Evolutionary conservation across 2,888 invertebrate species (phyloP).

Genomic region (Lepidochitona cinerea): DNA sequence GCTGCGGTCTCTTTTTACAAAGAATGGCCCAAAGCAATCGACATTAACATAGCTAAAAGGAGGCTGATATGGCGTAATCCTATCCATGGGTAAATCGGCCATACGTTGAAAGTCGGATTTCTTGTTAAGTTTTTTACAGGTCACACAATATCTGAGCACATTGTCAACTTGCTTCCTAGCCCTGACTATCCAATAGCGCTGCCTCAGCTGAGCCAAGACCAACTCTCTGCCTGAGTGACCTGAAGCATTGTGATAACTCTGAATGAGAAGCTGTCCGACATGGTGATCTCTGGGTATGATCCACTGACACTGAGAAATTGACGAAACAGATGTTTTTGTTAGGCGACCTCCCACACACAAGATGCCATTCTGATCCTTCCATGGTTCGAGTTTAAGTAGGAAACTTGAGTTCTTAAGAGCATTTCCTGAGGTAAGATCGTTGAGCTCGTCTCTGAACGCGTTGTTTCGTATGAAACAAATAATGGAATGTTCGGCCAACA

Average conservation of each 20-base stretch:
- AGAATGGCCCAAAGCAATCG: slow-evolving; percentile 19
- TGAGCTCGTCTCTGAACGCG: no score
- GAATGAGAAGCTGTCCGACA: neutral
- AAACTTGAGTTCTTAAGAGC: no score
- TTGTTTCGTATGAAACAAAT: no score
- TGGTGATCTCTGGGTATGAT: slow-evolving; percentile 4
- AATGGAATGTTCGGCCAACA: no score
- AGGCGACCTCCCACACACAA: slow-evolving; percentile 7
- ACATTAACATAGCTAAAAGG: slow-evolving; percentile 9
- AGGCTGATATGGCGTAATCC: slow-evolving; percentile 2
- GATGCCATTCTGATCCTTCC: neutral
- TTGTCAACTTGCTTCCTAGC: neutral
- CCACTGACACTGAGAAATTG: neutral
- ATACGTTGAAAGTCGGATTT: neutral
- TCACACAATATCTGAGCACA: neutral
- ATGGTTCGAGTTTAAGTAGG: no score
- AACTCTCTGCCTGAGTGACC: slow-evolving; percentile 9
- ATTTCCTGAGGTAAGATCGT: no score
- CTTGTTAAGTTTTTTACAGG: slow-evolving; percentile 7
- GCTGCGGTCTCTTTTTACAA: neutral
- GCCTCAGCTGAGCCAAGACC: slow-evolving; percentile 9
- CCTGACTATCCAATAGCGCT: slow-evolving; percentile 8
- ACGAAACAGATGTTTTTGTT: neutral
- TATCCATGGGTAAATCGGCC: slow-evolving; percentile 14
- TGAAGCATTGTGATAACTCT: neutral